Evolutionary conservation across 2,113 vertebrate genomes (phyloP).

Genomic region (Semicossyphus pulcher): DNA sequence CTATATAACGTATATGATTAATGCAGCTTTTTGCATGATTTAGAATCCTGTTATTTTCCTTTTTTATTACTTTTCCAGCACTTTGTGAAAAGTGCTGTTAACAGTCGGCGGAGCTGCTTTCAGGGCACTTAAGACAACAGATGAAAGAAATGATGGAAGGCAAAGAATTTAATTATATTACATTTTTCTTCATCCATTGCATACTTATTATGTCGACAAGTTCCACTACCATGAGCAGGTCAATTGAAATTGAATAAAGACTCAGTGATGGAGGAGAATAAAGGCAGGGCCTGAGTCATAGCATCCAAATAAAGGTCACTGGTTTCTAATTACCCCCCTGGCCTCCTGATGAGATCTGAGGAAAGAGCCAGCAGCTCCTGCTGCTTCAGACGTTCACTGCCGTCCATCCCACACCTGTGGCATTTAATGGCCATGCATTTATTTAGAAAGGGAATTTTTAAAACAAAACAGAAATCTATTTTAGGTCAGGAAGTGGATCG

Average conservation of each 20-base stretch:
- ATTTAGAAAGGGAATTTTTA: background rate
- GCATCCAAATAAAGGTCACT: conserved; percentile 65
- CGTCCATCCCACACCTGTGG: background rate
- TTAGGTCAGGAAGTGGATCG: background rate
- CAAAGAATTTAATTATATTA: background rate
- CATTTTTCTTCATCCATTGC: background rate
- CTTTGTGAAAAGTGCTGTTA: background rate
- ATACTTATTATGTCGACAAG: background rate
- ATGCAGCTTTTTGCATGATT: background rate
- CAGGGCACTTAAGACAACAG: background rate
- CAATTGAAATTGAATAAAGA: conserved; percentile 25
- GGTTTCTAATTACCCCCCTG: conserved; percentile 54
- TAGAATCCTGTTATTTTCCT: background rate
- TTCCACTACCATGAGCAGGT: conserved; percentile 5
- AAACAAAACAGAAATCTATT: background rate
- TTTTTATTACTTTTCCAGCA: background rate
- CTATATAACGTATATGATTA: background rate
- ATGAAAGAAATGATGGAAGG: background rate
- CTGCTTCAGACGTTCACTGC: conserved; percentile 12
- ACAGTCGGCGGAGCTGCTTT: background rate
- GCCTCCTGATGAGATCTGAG: conserved; percentile 66
- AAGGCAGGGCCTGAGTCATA: conserved; percentile 40
- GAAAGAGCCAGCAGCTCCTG: conserved; percentile 15
- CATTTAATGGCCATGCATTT: background rate
- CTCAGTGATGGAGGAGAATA: conserved; percentile 6